Base-by-base conservation (phyloP, 2,888 invertebrate species). In the Sympetrum striolatum region DNA sequence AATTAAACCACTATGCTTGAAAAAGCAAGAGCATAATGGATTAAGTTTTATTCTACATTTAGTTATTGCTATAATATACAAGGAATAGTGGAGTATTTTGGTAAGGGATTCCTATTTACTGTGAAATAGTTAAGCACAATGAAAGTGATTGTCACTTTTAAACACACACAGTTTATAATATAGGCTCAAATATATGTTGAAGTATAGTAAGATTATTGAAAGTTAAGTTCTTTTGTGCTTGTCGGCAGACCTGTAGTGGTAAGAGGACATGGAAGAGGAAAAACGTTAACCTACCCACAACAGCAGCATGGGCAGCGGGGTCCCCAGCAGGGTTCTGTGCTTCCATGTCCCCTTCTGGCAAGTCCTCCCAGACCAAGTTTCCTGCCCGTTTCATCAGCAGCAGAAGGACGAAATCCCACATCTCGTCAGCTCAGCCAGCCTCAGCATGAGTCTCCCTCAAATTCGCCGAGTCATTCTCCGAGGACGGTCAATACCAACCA, bases 311-410 rank as follows among this genome's bases (percentile, higher is more conserved):
- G 18, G 14, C 64, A 58, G 37, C 31, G 58, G n/a, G 39, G 12
- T 58, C 35, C 35, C 14, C 81, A 39, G n/a, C 86, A 86, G 37
- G 60, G 39, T 35, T 58, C 53, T n/a, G 25, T 25, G 3, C 86
- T 60, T 37, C 86, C 48, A 25, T 86, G 86, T n/a, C 86, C 58
- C 39, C 64, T 60, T 22, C 79, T 93, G 37, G 94, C 94, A 3
- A 96, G 96, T 93, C 96, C 96, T 91, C 96, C 96, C 53, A 93
- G 96, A 91, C 96, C 96, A 31, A 96, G 96, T 92, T 96, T 95
- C 92, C 94, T 97, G 91, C 96, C 96, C 48, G 96, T 96, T 91
- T 79, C 90, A 8, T 39, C 86, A 12, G 86, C 86, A 37, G 58
- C 86, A 35, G 81, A 53, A 6, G 86, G 35, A 22, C 37, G 58